Percentiles rank a stretch among this genome's conserved stretches.
phyloP scores from a whole-genome alignment of 2,797 vertebrate genomes.

The Columba guinea region DNA sequence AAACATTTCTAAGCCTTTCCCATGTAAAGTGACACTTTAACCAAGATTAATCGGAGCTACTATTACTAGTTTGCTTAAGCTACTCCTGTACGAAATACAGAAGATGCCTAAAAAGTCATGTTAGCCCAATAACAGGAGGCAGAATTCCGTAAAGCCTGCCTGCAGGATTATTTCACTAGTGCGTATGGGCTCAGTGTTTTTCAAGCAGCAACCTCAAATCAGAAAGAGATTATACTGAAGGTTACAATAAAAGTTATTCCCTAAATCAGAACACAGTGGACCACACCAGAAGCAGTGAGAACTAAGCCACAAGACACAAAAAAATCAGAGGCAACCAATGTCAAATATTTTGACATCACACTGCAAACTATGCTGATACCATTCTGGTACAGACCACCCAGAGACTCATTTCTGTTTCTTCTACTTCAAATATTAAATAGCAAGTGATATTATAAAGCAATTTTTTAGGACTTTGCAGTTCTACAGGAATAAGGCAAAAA shows the following conservation, averaged over 20 bases:
- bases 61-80: neutral
- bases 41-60: neutral
- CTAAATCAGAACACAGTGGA: neutral
- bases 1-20: neutral
- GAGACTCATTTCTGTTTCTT: neutral
- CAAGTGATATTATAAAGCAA: neutral
- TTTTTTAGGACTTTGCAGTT: neutral
- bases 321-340: neutral
- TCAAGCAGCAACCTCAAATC: neutral
- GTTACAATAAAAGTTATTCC: neutral
- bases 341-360: neutral
- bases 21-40: neutral
- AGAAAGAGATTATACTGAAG: neutral
- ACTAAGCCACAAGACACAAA: neutral
- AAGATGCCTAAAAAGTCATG: neutral
- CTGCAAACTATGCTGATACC: neutral
- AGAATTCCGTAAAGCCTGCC: neutral
- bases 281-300: neutral
- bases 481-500: neutral
- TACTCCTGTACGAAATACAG: neutral
- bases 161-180: neutral
- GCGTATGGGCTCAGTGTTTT: neutral
- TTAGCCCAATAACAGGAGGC: neutral
- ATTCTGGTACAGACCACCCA: neutral
- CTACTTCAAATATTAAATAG: conserved; percentile 2